These are phyloP conservation scores for Allolobophora icterica DNA, from an alignment of 2,888 invertebrate species.

Conservation along the genomic window DNA sequence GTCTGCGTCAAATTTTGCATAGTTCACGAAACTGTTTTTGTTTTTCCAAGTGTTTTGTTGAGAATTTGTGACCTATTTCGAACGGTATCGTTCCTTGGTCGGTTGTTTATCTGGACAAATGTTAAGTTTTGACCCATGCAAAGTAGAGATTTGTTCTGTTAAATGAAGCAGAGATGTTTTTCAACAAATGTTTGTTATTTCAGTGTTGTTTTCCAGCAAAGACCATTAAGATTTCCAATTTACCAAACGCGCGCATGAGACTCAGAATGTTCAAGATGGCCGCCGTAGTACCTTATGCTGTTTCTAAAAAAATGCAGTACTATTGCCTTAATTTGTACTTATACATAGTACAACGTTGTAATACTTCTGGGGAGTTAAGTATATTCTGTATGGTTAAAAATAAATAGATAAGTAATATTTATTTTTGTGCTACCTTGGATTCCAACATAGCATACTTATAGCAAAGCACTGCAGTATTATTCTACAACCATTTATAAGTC, in stretches of 20 bases:
- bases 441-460: too few species aligned
- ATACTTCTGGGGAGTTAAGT: too few species aligned
- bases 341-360: not conserved
- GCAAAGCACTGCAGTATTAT: too few species aligned
- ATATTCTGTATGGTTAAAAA: too few species aligned
- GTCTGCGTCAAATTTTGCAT: not conserved
- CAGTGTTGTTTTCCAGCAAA: not conserved
- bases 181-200: not conserved
- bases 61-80: constrained; percentile 2
- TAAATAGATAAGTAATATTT: too few species aligned
- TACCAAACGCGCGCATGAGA: not conserved
- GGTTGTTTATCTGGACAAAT: not conserved
- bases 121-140: not conserved
- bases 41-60: not conserved
- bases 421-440: too few species aligned
- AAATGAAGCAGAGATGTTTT: not conserved
- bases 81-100: not conserved
- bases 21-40: not conserved
- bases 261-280: constrained; percentile 1
- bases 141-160: not conserved
- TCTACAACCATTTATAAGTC: too few species aligned
- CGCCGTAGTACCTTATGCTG: not conserved
- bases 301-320: not conserved
- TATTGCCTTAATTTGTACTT: not conserved
- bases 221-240: not conserved